Evolutionary conservation across 2,888 invertebrate species (phyloP), one percentile per base, ranked within the genome.

Genomic region (Mimachlamys varia): DNA sequence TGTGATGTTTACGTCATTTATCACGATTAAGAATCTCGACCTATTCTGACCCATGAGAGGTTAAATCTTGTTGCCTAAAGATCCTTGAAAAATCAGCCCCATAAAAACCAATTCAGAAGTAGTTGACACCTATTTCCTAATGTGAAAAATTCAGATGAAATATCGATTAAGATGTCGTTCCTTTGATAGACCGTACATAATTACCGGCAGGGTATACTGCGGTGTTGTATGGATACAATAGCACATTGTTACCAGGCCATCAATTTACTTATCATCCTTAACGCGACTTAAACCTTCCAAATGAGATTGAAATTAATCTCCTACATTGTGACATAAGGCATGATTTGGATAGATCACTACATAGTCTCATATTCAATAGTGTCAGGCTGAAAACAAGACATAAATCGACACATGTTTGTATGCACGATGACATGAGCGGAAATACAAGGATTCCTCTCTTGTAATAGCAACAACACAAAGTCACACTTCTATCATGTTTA

Each of bases 231-330:
- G 33, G 76, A 76, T 27, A 76, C 76, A 76, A 76, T 12, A 76
- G 22, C 33, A 0, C 12, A 76, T 76, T 76, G 76, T 76, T 76
- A 33, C 33, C 27, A 10, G 76, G 33, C 17, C 76, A 76, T 76
- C 76, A 76, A 76, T 76, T 76, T 76, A 76, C 76, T 33, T 76
- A 76, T 76, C 76, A 33, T 76, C 76, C 33, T 27, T 76, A 76
- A 76, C 27, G 76, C 76, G 76, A 76, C 33, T 76, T 76, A 27
- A 76, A 76, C 76, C 33, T 76, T 76, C 33, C 76, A 33, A 76
- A 33, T 22, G 76, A 10, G 27, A 33, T 76, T 27, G 76, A 76
- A 27, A 33, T 76, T 33, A 76, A 76, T 76, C 10, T 27, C 27
- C 13, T 7, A 19, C 33, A 15, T 7, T 22, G n/a, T 76, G 76